Evolutionary conservation across 2,113 vertebrate species (phyloP).

Genomic region (Uria lomvia): DNA sequence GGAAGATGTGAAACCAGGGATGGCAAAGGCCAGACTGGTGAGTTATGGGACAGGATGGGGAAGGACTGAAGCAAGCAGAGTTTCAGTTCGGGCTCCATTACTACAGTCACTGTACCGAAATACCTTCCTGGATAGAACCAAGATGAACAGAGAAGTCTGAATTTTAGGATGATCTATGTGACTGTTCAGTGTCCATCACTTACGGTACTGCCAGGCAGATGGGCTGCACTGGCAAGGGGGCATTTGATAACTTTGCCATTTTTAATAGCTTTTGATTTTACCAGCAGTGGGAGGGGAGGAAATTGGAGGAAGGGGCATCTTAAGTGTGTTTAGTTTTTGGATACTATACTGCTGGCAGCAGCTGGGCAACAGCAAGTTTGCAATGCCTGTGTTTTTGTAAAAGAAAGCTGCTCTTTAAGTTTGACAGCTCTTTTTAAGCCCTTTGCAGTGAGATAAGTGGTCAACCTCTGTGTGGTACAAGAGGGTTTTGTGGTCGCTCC

Average conservation of each 20-base stretch:
- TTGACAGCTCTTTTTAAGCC: not conserved
- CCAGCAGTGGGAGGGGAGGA: not conserved
- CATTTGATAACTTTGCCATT: not conserved
- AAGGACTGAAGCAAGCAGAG: not conserved
- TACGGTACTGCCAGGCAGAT: not conserved
- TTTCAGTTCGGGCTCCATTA: not conserved
- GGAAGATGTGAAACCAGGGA: not conserved
- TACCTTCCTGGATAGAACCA: not conserved
- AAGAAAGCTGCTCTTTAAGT: not conserved
- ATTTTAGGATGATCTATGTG: not conserved
- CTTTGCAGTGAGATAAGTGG: not conserved
- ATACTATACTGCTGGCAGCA: not conserved
- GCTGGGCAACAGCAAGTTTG: not conserved
- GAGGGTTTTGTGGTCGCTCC: not conserved
- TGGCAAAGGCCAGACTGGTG: not conserved
- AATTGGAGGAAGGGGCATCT: not conserved
- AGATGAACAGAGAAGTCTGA: not conserved
- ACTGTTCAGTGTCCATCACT: not conserved
- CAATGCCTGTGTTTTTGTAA: not conserved
- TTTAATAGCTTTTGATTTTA: not conserved
- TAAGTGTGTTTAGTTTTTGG: not conserved
- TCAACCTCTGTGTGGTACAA: not conserved
- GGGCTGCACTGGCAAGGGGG: not conserved
- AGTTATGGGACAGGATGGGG: not conserved
- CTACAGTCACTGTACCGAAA: not conserved